phyloP scores from a whole-genome alignment of 2,797 vertebrate genomes.

The Galaxias olidus region DNA sequence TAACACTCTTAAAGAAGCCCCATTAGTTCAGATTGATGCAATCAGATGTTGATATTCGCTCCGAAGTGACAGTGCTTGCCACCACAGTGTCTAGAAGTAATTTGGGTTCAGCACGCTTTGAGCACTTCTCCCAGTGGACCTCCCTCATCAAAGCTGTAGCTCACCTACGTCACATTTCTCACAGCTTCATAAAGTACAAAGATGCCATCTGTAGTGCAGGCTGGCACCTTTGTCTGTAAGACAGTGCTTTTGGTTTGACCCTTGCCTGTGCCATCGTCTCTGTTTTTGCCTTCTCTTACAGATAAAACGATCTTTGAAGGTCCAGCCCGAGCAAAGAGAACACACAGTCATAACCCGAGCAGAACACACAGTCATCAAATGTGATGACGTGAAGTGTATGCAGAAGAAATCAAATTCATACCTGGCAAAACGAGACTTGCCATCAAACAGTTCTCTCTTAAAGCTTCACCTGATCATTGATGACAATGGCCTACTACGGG shows the following conservation, averaged over 20 bases:
- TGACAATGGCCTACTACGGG: neutral
- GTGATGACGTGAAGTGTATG: neutral
- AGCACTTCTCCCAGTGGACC: neutral
- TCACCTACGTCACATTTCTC: neutral
- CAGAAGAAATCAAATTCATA: too few species aligned
- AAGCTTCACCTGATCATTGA: neutral
- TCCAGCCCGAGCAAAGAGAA: too few species aligned
- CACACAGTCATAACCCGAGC: neutral
- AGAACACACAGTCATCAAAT: neutral
- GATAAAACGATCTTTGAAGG: too few species aligned
- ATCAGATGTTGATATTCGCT: too few species aligned
- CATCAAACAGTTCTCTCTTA: neutral
- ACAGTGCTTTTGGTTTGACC: neutral
- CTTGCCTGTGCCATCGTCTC: too few species aligned
- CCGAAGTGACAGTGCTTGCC: too few species aligned
- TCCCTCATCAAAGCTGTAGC: neutral
- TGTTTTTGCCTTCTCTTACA: too few species aligned
- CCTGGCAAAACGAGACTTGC: constrained; percentile 1
- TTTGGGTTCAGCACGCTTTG: too few species aligned
- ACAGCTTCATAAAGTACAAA: neutral
- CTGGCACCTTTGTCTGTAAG: neutral
- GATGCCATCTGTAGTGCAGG: neutral
- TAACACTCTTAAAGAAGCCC: too few species aligned
- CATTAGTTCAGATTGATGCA: too few species aligned
- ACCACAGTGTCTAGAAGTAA: too few species aligned